Base-by-base conservation (phyloP, 2,888 invertebrate genomes). In the Drosophila neotestacea region DNA sequence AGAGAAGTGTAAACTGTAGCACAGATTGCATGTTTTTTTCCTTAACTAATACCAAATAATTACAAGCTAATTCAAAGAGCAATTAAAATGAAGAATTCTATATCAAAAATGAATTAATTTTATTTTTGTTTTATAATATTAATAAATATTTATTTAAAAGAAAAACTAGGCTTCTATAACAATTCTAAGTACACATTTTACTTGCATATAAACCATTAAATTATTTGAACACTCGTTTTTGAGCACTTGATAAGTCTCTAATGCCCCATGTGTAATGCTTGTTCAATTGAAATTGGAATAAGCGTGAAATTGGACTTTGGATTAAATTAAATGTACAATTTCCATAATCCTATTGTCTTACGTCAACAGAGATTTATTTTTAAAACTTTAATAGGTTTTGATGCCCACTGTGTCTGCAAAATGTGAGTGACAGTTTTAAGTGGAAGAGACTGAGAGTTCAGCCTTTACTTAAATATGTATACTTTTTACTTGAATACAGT, bases 361-460 rank as follows among this genome's bases (percentile, higher is more conserved):
- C 6, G 34, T 22, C 16, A 34, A 32, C 5, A 27, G 22, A 3
- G 22, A 3, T 2, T 27, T 44, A 11, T 22, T 13, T 34, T 34
- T 34, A 11, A n/a, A 50, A 22, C 22, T 22, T 34, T 6, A 11
- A 22, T 27, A 0, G 36, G 6, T n/a, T 36, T 10, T 6, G n/a
- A 5, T 22, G 36, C 34, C 50, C 50, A 50, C 27, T 27, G 50
- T 50, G 6, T 22, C 32, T 39, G 6, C 5, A 4, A 34, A 44
- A 27, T 3, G 34, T 36, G 44, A 44, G 10, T 27, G 34, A 27
- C 10, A 34, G 13, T 27, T 9, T 44, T 27, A 56, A 56, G n/a
- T 55, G 34, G 9, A 34, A 34, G 13, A 44, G n/a, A 44, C 55
- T 36, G 10, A 28, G 55, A 44, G 41, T 41, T 41, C 41, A 22